These are phyloP conservation scores for Siphonodentalium dalli DNA, from an alignment of 2,888 invertebrate species.

Conservation along the genomic window DNA sequence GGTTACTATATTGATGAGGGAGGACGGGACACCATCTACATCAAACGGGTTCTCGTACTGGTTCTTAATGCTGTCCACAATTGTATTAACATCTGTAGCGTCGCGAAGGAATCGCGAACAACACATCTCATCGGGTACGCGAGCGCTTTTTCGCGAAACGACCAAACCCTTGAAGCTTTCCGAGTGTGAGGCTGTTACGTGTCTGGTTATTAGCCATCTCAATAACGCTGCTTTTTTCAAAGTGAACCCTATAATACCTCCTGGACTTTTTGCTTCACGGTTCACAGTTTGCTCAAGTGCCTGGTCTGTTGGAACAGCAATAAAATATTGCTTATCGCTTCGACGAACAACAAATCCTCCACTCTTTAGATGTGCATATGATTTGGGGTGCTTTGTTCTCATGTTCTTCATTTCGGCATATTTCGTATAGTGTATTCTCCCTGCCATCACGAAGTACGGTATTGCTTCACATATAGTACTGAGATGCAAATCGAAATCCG, in stretches of 20 bases:
- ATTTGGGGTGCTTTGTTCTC: not conserved
- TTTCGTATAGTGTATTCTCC: not conserved
- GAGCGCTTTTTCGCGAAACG: not conserved
- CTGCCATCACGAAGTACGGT: constrained; percentile 2
- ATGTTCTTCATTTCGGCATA: constrained; percentile 5
- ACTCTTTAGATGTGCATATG: not conserved
- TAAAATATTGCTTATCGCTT: not conserved
- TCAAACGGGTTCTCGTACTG: constrained; percentile 11
- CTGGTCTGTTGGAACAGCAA: constrained; percentile 9
- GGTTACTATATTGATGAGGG: constrained; percentile 3
- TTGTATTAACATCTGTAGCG: constrained; percentile 1
- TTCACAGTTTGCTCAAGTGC: constrained; percentile 12
- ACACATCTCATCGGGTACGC: constrained; percentile 1
- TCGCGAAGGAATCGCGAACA: not conserved
- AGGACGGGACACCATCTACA: not conserved
- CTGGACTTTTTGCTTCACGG: constrained; percentile 7
- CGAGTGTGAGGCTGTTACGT: constrained; percentile 1
- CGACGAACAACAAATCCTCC: constrained; percentile 4
- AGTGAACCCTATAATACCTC: constrained; percentile 7
- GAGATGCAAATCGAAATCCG: constrained; percentile 2
- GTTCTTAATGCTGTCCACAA: not conserved
- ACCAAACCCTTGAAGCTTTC: constrained; percentile 1
- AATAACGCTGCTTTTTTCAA: constrained; percentile 6
- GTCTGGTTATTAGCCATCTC: too few species aligned
- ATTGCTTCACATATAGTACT: too few species aligned